Evolutionary conservation across 2,888 invertebrate genomes (phyloP).

Genomic region (Allacma fusca): DNA sequence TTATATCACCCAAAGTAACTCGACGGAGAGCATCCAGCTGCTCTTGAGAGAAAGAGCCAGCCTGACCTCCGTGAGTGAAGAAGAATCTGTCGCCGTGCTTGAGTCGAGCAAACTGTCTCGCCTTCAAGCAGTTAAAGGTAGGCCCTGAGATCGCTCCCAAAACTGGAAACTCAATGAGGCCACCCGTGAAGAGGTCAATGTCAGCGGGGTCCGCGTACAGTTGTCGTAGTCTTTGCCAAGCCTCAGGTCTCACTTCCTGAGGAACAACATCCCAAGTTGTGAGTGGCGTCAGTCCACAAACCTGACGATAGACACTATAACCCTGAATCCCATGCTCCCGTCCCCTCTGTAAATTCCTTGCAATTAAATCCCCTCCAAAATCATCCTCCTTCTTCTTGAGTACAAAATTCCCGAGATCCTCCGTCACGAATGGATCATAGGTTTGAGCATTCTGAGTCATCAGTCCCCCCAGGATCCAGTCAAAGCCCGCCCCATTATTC

Average conservation of each 20-base stretch:
- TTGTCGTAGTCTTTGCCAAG: slow-evolving; percentile 49
- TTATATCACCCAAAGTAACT: slow-evolving; percentile 54
- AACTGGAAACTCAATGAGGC: slow-evolving; percentile 79
- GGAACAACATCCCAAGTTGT: slow-evolving; percentile 51
- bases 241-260: slow-evolving; percentile 49
- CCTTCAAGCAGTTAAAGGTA: slow-evolving; percentile 83
- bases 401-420: slow-evolving; percentile 53
- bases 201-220: slow-evolving; percentile 66
- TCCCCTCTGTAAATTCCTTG: slow-evolving; percentile 52
- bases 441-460: slow-evolving; percentile 59
- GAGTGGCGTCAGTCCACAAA: slow-evolving; percentile 49
- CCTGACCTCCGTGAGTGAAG: slow-evolving; percentile 55
- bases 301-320: slow-evolving; percentile 49
- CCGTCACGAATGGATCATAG: slow-evolving; percentile 57
- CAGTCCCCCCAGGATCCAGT: slow-evolving; percentile 56
- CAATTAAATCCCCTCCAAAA: slow-evolving; percentile 56
- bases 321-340: slow-evolving; percentile 55
- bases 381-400: slow-evolving; percentile 49
- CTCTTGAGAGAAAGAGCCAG: slow-evolving; percentile 46
- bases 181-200: slow-evolving; percentile 85
- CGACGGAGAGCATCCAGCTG: slow-evolving; percentile 50
- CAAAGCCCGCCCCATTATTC: slow-evolving; percentile 53
- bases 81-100: slow-evolving; percentile 58
- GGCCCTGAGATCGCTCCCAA: slow-evolving; percentile 85
- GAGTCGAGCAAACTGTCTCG: slow-evolving; percentile 54